Conservation (phyloP, 2,888 invertebrate species). For the Julus scandinavius region DNA sequence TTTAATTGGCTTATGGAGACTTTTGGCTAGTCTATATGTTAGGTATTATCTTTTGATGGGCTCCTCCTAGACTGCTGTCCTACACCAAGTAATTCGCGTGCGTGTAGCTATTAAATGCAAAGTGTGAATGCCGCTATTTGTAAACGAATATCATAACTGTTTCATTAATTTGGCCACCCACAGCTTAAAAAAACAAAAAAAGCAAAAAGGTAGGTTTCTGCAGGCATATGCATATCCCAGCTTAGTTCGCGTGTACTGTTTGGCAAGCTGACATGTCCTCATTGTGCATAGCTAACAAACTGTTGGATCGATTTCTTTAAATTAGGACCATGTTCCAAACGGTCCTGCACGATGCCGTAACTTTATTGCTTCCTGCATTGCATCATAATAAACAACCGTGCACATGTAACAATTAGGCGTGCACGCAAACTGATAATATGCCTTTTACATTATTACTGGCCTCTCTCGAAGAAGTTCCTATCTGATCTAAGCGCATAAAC, state of each 20-base stretch:
- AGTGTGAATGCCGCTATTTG: conserved; percentile 33
- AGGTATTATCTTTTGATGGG: neutral
- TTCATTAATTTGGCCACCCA: conserved; percentile 33
- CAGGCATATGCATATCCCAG: neutral
- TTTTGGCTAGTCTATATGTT: neutral
- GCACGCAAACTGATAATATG: conserved; percentile 33
- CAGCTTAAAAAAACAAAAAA: neutral
- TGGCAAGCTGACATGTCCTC: conserved; percentile 19
- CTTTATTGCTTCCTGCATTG: conserved; percentile 26
- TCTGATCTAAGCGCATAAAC: neutral
- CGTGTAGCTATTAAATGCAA: conserved; percentile 2
- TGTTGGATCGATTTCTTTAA: neutral
- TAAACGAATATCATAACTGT: conserved; percentile 26
- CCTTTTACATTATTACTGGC: neutral
- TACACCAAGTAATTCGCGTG: neutral
- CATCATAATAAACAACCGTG: neutral
- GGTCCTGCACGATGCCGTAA: neutral
- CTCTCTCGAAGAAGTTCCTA: neutral
- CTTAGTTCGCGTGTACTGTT: neutral
- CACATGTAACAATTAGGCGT: neutral
- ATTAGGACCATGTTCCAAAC: conserved; percentile 23
- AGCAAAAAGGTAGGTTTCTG: too few relatives aligned
- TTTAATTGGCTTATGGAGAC: conserved; percentile 8
- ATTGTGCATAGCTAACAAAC: neutral
- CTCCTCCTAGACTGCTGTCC: neutral